A percentile compares a stretch with the other conserved stretches of the same genome.
phyloP scores from a whole-genome alignment of 23 tunicate genomes.

The Halocynthia aurantium region DNA sequence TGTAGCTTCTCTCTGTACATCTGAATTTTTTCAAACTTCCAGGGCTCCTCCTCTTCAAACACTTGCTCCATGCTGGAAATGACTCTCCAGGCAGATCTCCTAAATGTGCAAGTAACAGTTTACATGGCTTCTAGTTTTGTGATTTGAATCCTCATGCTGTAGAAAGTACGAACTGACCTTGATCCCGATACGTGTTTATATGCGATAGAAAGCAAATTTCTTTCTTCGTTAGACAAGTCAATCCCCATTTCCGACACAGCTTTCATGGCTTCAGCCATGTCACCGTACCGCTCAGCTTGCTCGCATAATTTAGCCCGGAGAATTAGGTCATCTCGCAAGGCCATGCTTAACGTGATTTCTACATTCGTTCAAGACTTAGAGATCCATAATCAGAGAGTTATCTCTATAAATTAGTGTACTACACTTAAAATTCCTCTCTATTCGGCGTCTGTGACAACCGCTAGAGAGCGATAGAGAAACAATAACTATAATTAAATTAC shows the following conservation, averaged over 20 bases:
- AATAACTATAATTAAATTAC: no score
- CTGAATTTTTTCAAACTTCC: slow-evolving; percentile 21
- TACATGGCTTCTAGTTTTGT: background rate
- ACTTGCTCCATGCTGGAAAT: slow-evolving; percentile 53
- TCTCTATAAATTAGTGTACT: no score
- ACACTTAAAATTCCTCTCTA: no score
- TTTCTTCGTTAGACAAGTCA: slow-evolving; percentile 59
- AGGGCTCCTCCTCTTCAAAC: slow-evolving; percentile 34
- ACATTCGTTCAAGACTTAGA: no score
- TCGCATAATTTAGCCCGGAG: slow-evolving; percentile 74
- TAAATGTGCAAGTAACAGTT: background rate
- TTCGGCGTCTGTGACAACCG: no score
- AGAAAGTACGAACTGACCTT: slow-evolving; percentile 1
- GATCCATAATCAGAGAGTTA: no score
- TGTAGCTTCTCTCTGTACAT: slow-evolving; percentile 58
- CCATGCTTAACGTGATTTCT: background rate
- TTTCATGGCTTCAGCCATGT: slow-evolving; percentile 74
- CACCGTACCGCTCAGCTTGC: slow-evolving; percentile 67
- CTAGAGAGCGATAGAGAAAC: no score
- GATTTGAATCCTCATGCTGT: background rate
- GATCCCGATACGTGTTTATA: slow-evolving; percentile 54
- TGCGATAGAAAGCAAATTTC: slow-evolving; percentile 65
- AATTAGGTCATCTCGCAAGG: slow-evolving; percentile 31
- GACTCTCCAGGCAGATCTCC: slow-evolving; percentile 58
- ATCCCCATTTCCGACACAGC: slow-evolving; percentile 49